phyloP scores from a whole-genome alignment of 2,113 vertebrate species.

The Grammatotria lemairii region DNA sequence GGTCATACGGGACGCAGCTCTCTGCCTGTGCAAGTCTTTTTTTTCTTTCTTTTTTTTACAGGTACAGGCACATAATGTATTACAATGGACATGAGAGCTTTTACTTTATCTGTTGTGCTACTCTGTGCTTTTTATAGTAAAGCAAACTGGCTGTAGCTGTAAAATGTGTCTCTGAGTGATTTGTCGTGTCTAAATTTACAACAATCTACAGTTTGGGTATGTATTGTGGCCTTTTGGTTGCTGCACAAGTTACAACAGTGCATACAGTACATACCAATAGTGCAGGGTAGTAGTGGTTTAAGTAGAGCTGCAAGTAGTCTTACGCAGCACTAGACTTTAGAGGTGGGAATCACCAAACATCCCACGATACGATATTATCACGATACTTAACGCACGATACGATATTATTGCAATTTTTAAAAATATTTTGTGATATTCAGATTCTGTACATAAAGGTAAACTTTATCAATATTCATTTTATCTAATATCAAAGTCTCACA shows the following conservation, averaged over 20 bases:
- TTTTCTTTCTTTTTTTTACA: neutral
- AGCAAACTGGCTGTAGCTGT: neutral
- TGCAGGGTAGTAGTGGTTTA: neutral
- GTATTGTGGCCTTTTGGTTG: neutral
- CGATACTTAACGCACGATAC: too few species aligned
- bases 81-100: neutral
- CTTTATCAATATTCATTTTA: too few species aligned
- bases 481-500: too few species aligned
- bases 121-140: neutral
- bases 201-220: neutral
- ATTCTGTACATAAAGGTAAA: too few species aligned
- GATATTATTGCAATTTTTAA: too few species aligned
- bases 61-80: neutral
- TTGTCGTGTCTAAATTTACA: neutral
- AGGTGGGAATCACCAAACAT: too few species aligned
- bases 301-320: neutral
- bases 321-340: neutral
- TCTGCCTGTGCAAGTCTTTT: neutral
- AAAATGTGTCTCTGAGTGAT: neutral
- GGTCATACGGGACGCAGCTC: neutral
- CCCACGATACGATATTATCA: too few species aligned
- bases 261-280: neutral
- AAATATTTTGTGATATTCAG: too few species aligned
- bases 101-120: neutral
- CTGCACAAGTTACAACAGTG: neutral